Conservation (phyloP, 2,797 vertebrate species). For the Paguma larvata region DNA sequence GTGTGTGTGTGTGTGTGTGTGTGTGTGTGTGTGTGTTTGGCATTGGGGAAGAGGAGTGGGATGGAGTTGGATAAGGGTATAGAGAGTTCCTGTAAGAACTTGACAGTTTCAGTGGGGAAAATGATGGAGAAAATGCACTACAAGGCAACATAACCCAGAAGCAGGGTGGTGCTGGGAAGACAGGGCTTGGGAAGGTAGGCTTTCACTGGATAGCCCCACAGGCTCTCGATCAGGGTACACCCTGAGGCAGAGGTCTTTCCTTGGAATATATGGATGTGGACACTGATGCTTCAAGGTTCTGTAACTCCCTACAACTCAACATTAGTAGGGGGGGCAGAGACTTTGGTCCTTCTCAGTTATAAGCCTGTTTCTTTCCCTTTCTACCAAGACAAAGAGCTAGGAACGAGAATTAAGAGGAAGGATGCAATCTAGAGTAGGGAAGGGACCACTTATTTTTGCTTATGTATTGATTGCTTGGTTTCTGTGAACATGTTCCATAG, state of each 20-base stretch:
- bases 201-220: too few species aligned
- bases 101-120: background rate
- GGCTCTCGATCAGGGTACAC: fast-evolving
- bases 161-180: fast-evolving
- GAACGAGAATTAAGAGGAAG: background rate
- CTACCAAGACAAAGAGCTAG: background rate
- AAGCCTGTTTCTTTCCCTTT: background rate
- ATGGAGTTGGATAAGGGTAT: fast-evolving
- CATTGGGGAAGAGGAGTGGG: fast-evolving
- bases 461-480: background rate
- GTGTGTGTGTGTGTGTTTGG: background rate
- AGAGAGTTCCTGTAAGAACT: background rate
- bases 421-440: background rate
- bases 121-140: background rate
- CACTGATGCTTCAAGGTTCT: background rate
- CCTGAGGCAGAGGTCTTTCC: too few species aligned
- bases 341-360: background rate
- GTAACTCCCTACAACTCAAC: background rate
- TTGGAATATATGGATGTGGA: background rate
- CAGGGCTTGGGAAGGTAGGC: fast-evolving
- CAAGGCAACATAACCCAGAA: background rate
- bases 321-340: fast-evolving
- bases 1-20: background rate
- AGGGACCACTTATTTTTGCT: background rate
- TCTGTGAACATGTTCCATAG: background rate